Evolutionary conservation across 2,888 invertebrate species (phyloP).

Genomic region (Deilephila elpenor): DNA sequence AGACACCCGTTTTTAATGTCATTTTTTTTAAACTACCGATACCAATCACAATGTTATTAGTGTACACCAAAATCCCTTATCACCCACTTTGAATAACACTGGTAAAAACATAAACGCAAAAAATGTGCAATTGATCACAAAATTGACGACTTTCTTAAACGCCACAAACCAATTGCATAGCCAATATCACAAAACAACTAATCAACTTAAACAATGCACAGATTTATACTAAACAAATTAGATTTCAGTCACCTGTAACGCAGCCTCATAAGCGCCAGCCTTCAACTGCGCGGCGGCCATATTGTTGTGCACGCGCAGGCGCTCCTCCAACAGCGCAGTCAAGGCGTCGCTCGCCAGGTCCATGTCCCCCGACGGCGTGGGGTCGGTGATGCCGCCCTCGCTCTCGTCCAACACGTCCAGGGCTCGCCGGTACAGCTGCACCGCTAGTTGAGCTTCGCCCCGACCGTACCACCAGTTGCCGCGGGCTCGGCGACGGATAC

Average conservation of each 20-base stretch:
- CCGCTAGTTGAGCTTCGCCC: constrained; percentile 91
- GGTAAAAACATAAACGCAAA: no score
- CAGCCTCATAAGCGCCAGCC: constrained; percentile 93
- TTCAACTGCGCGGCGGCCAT: constrained; percentile 96
- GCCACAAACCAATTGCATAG: no score
- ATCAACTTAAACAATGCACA: no score
- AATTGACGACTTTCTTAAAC: no score
- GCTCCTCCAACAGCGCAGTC: constrained; percentile 88
- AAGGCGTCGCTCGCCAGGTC: constrained; percentile 60
- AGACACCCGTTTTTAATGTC: no score
- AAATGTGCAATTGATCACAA: no score
- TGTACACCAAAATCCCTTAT: no score
- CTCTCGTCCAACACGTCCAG: constrained; percentile 91
- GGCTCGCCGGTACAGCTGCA: constrained; percentile 94
- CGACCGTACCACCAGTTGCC: constrained; percentile 97
- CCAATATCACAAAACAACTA: no score
- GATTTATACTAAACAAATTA: no score
- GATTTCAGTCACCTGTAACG: constrained; percentile 84
- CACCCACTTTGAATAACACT: no score
- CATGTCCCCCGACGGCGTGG: constrained; percentile 79
- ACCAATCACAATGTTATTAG: no score
- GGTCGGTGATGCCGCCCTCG: constrained; percentile 86
- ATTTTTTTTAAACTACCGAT: no score
- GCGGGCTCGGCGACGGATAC: constrained; percentile 86
- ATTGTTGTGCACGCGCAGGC: constrained; percentile 95